A percentile compares a stretch with the other conserved stretches of the same genome.
phyloP scores from a whole-genome alignment of 1,140 invertebrate species.

The Anastrepha obliqua region DNA sequence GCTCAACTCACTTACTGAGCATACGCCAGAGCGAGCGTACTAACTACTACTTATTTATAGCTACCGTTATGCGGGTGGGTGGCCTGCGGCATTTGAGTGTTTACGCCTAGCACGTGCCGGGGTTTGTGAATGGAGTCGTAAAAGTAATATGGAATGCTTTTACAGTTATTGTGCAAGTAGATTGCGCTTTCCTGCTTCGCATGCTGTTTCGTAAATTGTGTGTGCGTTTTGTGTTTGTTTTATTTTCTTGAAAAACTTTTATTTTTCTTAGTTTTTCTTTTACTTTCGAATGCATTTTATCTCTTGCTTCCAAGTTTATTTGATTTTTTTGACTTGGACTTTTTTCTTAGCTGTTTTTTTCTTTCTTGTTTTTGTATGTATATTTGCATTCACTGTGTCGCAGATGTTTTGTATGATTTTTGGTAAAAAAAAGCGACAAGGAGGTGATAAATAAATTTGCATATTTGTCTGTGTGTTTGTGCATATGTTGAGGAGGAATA shows the following conservation, averaged over 20 bases:
- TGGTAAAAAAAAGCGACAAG: neutral
- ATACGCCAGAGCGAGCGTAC: neutral
- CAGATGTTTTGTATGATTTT: neutral
- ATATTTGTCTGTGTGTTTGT: neutral
- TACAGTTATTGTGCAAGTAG: neutral
- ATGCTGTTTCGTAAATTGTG: conserved; percentile 11
- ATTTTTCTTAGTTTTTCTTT: neutral
- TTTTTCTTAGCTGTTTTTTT: neutral
- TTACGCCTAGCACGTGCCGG: neutral
- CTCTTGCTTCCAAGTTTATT: neutral
- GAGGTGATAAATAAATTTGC: too few relatives aligned
- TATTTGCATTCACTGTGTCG: neutral
- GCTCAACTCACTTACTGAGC: neutral
- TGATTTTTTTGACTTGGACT: neutral
- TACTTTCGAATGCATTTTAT: neutral
- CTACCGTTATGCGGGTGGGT: neutral
- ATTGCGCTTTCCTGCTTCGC: conserved; percentile 1
- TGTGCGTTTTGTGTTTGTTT: conserved; percentile 13
- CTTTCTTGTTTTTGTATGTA: neutral
- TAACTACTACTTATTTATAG: neutral
- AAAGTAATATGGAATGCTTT: neutral
- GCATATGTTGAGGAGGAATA: neutral
- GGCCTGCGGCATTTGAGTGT: neutral
- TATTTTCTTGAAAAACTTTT: neutral
- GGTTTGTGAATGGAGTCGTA: conserved; percentile 43